Conservation (phyloP, 2,888 invertebrate species). For the Mimachlamys varia region DNA sequence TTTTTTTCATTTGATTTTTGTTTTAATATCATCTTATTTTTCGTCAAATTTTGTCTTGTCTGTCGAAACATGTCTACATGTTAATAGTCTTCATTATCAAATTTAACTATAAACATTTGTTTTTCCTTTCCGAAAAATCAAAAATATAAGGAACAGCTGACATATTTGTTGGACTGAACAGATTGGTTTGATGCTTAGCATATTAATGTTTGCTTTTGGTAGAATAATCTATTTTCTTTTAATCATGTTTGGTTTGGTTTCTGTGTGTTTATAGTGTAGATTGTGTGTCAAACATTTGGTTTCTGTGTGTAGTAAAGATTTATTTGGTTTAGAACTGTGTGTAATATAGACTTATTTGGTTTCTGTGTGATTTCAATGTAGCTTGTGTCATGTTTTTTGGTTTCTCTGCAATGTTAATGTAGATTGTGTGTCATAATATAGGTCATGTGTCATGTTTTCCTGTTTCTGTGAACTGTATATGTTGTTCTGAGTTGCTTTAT, state of each 20-base stretch:
- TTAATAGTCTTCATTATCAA: background rate
- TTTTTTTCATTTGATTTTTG: background rate
- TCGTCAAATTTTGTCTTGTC: background rate
- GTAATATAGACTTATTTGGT: background rate
- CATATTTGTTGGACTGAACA: background rate
- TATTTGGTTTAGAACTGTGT: too few species aligned
- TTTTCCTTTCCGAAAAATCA: background rate
- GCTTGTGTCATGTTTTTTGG: background rate
- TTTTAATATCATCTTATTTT: background rate
- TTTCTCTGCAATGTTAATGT: too few species aligned
- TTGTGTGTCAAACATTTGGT: background rate
- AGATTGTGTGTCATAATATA: too few species aligned
- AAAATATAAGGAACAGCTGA: background rate
- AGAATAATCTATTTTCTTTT: background rate
- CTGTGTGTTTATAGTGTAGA: background rate
- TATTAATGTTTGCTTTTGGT: slow-evolving; percentile 17
- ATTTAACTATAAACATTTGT: background rate
- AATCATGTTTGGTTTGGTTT: background rate
- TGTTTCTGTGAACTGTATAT: too few species aligned
- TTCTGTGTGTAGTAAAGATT: background rate
- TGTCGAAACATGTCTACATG: background rate
- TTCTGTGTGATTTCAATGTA: background rate
- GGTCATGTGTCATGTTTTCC: too few species aligned
- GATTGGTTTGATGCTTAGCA: slow-evolving; percentile 7
- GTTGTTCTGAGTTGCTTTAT: too few species aligned